These are phyloP conservation scores for Platysternon megacephalum DNA, from an alignment of 2,113 vertebrate species.

Conservation along the genomic window DNA sequence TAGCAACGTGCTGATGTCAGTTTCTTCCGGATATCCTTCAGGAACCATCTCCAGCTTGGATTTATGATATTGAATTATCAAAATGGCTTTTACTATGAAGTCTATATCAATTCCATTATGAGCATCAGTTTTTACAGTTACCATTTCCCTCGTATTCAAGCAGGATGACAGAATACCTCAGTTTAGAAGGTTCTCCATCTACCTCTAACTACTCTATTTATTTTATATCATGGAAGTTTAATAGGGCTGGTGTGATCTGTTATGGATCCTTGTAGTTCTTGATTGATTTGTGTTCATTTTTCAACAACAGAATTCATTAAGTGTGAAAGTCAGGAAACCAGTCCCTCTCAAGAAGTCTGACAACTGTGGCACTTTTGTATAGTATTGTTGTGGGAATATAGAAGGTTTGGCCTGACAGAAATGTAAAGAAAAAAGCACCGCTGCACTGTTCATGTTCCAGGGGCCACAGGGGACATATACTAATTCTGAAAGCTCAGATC, in stretches of 20 bases:
- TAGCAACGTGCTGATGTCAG: neutral
- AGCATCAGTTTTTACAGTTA: neutral
- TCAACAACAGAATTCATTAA: neutral
- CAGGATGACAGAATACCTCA: neutral
- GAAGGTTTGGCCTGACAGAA: neutral
- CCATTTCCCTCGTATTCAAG: neutral
- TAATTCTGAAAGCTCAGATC: conserved; percentile 1
- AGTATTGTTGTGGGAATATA: neutral
- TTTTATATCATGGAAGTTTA: neutral
- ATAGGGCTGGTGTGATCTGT: neutral
- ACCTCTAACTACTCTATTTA: neutral
- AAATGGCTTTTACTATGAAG: rapidly evolving
- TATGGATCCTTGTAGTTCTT: rapidly evolving
- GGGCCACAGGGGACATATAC: neutral
- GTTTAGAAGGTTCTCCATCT: neutral
- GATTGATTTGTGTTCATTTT: neutral
- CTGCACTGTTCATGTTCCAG: neutral
- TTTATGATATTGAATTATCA: rapidly evolving
- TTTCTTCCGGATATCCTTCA: neutral
- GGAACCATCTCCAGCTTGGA: neutral
- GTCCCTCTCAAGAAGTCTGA: neutral
- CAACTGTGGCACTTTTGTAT: neutral
- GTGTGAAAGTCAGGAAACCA: neutral
- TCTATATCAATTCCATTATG: neutral
- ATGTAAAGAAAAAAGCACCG: neutral